Conservation (phyloP, 2,888 invertebrate genomes). For the Heliothis peltigera region DNA sequence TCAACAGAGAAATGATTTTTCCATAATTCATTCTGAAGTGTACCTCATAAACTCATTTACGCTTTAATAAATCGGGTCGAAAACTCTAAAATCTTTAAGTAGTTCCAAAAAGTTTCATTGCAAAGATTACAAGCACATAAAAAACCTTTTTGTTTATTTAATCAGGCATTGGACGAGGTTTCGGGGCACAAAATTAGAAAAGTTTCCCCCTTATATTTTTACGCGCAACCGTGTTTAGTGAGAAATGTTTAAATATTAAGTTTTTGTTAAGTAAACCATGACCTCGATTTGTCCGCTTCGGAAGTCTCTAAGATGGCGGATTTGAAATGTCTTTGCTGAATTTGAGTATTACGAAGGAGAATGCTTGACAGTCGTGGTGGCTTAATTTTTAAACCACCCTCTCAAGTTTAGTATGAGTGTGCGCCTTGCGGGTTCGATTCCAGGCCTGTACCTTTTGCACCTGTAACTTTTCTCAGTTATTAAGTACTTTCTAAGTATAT, state of each 20-base stretch:
- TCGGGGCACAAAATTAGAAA: conserved; percentile 75
- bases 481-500: too few species aligned
- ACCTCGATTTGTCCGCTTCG: conserved; percentile 52
- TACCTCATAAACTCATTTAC: conserved; percentile 25
- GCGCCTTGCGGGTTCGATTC: too few species aligned
- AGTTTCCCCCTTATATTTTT: conserved; percentile 70
- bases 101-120: conserved; percentile 48
- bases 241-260: conserved; percentile 78
- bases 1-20: neutral
- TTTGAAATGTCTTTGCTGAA: conserved; percentile 43
- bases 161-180: conserved; percentile 59
- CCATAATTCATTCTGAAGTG: conserved; percentile 8
- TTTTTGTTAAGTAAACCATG: conserved; percentile 71
- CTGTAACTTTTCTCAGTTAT: too few species aligned
- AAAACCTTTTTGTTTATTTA: conserved; percentile 61
- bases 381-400: too few species aligned
- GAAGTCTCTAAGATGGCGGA: conserved; percentile 45
- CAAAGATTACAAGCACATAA: conserved; percentile 42
- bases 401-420: too few species aligned
- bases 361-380: too few species aligned
- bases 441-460: too few species aligned
- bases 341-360: conserved; percentile 14
- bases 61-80: conserved; percentile 28
- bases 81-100: conserved; percentile 45
- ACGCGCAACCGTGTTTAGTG: conserved; percentile 54